phyloP scores from a whole-genome alignment of 2,888 invertebrate genomes.

The Cryptus viduatorius region DNA sequence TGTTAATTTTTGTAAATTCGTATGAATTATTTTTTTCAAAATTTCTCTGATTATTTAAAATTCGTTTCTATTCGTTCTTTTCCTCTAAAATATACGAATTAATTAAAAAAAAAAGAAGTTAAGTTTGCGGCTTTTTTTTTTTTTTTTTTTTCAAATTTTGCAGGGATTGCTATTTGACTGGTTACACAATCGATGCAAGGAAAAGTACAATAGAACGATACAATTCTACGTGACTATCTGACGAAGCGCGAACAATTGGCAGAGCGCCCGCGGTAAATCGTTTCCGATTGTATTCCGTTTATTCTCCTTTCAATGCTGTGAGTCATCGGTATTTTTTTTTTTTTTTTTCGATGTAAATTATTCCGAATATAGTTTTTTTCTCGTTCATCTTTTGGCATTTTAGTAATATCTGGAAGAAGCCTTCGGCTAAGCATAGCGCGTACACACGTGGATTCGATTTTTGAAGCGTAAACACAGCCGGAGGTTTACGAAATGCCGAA shows the following conservation, averaged over 20 bases:
- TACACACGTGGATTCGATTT: constrained; percentile 62
- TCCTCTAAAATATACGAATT: too few relatives aligned
- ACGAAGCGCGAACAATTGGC: background rate
- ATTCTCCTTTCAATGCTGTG: background rate
- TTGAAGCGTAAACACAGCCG: constrained; percentile 49
- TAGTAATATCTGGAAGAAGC: background rate
- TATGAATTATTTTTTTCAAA: too few relatives aligned
- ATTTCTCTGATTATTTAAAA: too few relatives aligned
- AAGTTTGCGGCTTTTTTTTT: too few relatives aligned
- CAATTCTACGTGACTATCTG: constrained; percentile 1
- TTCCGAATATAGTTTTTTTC: background rate
- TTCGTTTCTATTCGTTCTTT: too few relatives aligned
- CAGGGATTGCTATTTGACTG: background rate
- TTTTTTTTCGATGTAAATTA: background rate
- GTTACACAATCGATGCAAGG: background rate
- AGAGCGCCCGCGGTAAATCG: constrained; percentile 3
- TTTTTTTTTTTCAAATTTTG: background rate
- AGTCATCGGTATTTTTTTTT: background rate
- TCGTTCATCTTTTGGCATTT: background rate
- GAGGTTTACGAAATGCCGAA: constrained; percentile 19
- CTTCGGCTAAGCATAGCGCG: background rate
- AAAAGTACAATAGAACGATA: background rate
- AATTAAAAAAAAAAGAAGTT: too few relatives aligned
- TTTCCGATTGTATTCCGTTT: constrained; percentile 1
- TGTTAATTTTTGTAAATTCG: too few relatives aligned